Conservation (phyloP, 2,888 invertebrate species). For the Mythimna impura region DNA sequence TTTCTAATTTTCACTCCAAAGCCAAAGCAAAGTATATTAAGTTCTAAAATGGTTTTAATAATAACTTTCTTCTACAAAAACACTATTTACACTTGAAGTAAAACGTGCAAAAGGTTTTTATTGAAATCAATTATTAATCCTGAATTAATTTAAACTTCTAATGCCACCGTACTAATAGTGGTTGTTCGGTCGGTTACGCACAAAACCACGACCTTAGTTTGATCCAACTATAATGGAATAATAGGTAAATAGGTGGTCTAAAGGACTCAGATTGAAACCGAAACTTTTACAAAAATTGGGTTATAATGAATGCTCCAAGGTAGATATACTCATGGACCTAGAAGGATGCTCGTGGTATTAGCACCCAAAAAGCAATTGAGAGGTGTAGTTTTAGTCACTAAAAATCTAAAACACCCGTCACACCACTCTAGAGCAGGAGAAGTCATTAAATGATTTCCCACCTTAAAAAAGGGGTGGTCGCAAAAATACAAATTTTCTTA, state of each 20-base stretch:
- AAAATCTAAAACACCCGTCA: too few species aligned
- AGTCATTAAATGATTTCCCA: too few species aligned
- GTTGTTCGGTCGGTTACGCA: constrained; percentile 4
- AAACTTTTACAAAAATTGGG: not conserved
- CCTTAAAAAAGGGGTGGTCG: too few species aligned
- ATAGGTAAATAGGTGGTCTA: not conserved
- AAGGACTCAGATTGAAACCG: not conserved
- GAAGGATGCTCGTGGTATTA: too few species aligned
- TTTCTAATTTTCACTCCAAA: not conserved
- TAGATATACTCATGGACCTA: too few species aligned
- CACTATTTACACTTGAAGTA: not conserved
- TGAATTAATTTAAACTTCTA: constrained; percentile 16
- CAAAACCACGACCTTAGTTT: constrained; percentile 6
- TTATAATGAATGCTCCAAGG: too few species aligned
- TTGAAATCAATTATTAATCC: constrained; percentile 1
- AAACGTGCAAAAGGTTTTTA: not conserved
- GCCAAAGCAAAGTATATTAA: not conserved
- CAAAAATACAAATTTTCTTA: too few species aligned
- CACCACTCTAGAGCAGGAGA: too few species aligned
- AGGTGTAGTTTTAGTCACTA: too few species aligned
- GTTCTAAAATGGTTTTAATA: not conserved
- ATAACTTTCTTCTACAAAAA: not conserved
- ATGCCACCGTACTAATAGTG: not conserved
- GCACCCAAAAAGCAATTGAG: too few species aligned
- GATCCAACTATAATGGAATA: not conserved